phyloP scores from a whole-genome alignment of 2,113 vertebrate species.

The Etheostoma cragini region DNA sequence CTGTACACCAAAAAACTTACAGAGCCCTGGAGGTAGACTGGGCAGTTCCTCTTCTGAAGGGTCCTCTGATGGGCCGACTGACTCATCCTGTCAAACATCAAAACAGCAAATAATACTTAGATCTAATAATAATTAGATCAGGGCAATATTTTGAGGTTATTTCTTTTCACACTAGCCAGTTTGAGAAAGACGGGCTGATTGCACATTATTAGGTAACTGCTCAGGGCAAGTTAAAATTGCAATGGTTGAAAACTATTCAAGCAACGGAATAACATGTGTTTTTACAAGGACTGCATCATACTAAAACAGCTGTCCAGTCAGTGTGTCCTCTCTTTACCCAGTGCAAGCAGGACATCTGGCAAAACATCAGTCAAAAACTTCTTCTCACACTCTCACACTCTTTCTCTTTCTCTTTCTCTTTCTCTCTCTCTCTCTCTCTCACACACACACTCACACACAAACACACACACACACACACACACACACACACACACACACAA shows the following conservation, averaged over 20 bases:
- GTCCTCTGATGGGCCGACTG: constrained; percentile 67
- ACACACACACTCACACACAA: background rate
- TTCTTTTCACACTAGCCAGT: background rate
- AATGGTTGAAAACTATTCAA: background rate
- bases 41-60: constrained; percentile 74
- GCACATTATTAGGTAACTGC: background rate
- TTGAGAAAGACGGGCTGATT: constrained; percentile 8
- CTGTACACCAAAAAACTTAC: constrained; percentile 62
- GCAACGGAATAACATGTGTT: background rate
- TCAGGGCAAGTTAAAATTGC: background rate
- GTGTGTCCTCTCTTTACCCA: background rate
- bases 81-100: constrained; percentile 77
- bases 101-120: constrained; percentile 27
- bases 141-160: background rate
- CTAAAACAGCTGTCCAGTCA: background rate
- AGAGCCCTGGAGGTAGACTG: constrained; percentile 75
- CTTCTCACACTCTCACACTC: background rate
- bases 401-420: no score
- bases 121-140: background rate
- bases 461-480: background rate
- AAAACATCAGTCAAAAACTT: background rate
- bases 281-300: background rate
- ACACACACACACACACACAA: constrained; percentile 11
- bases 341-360: background rate
- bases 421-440: background rate